Conservation (phyloP, 1,140 invertebrate species). For the Drosophila pallidifrons region DNA sequence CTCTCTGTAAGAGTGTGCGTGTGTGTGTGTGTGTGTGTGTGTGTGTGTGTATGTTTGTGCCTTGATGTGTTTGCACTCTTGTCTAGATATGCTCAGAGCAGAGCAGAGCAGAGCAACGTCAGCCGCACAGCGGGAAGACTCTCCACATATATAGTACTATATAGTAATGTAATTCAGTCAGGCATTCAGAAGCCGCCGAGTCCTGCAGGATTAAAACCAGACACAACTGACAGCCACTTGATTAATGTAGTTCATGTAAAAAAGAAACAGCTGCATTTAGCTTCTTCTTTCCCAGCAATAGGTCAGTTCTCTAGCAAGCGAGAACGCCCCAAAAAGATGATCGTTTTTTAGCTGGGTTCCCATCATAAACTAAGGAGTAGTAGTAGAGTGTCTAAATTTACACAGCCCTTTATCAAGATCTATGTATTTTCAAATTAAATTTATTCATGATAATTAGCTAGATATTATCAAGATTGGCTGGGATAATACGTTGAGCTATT, state of each 20-base stretch:
- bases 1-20: conserved; percentile 1
- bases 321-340: too few relatives aligned
- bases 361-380: too few relatives aligned
- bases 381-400: background rate
- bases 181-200: background rate
- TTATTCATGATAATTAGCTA: background rate
- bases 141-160: background rate
- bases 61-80: conserved; percentile 46
- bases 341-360: too few relatives aligned
- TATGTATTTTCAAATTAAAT: background rate
- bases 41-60: conserved; percentile 28
- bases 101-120: background rate
- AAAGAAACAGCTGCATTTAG: background rate
- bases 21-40: conserved; percentile 13
- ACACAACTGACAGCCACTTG: background rate
- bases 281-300: too few relatives aligned
- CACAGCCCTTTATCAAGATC: background rate
- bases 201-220: conserved; percentile 1
- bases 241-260: background rate
- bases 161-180: background rate
- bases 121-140: background rate
- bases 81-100: conserved; percentile 45
- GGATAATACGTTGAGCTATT: too few relatives aligned
- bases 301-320: too few relatives aligned
- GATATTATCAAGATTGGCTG: too few relatives aligned